Conservation (phyloP, 2,113 vertebrate species). For the Tachysurus fulvidraco region DNA sequence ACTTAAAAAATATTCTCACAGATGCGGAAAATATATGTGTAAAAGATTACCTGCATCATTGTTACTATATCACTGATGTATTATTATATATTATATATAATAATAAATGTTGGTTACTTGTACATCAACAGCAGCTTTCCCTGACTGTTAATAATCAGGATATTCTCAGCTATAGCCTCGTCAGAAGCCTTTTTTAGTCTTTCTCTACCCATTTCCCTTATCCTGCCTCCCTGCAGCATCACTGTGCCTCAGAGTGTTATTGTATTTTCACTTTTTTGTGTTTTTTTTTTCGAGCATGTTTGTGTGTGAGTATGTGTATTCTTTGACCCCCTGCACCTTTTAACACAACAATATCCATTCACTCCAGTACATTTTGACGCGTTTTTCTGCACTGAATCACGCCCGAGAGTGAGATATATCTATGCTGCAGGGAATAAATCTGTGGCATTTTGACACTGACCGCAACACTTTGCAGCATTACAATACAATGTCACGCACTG, state of each 20-base stretch:
- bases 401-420: not conserved
- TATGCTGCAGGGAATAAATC: slow-evolving; percentile 5
- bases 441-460: not conserved
- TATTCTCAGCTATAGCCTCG: not conserved
- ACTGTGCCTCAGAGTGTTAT: slow-evolving; percentile 19
- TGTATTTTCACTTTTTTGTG: slow-evolving; percentile 22
- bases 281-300: not conserved
- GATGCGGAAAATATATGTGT: not conserved
- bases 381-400: slow-evolving; percentile 20
- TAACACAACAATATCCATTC: slow-evolving; percentile 33
- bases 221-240: not conserved
- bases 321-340: not conserved
- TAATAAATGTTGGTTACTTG: not conserved
- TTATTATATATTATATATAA: no score
- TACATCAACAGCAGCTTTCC: not conserved
- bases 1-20: no score
- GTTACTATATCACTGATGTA: not conserved
- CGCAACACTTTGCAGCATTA: slow-evolving; percentile 7
- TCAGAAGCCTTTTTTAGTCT: not conserved
- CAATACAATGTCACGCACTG: slow-evolving; percentile 7
- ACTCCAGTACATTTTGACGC: slow-evolving; percentile 7
- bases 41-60: not conserved
- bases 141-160: not conserved
- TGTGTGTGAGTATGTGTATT: not conserved
- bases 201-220: not conserved